A percentile compares a stretch with the other conserved stretches of the same genome.
Conservation (phyloP, 1,140 invertebrate genomes). For the Proales similis region DNA sequence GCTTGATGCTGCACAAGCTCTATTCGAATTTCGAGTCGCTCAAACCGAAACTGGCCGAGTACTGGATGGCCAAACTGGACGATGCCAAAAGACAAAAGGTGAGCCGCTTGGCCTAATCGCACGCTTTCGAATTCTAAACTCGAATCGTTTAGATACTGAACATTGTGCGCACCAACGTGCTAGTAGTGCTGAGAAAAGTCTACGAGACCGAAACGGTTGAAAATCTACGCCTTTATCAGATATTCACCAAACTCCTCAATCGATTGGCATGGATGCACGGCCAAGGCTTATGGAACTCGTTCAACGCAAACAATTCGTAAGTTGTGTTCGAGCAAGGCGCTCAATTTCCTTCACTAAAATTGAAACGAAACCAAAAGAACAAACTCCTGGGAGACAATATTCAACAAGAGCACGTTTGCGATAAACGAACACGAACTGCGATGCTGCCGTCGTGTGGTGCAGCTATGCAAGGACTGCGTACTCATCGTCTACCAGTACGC, state of each 20-base stretch:
- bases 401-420: constrained; percentile 48
- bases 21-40: constrained; percentile 52
- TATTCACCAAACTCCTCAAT: constrained; percentile 50
- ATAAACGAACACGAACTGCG: constrained; percentile 47
- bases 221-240: constrained; percentile 45
- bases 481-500: constrained; percentile 54
- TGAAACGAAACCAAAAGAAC: background rate
- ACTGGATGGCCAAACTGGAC: constrained; percentile 53
- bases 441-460: constrained; percentile 50
- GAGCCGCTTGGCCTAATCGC: background rate
- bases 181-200: constrained; percentile 46
- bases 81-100: constrained; percentile 50
- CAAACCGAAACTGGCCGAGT: constrained; percentile 51
- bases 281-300: constrained; percentile 52
- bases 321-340: background rate
- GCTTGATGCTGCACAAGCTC: constrained; percentile 47
- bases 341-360: constrained; percentile 42
- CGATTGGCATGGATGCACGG: constrained; percentile 51
- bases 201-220: constrained; percentile 44
- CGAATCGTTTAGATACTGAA: constrained; percentile 48
- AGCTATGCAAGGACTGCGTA: constrained; percentile 51
- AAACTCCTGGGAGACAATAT: constrained; percentile 49
- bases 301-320: constrained; percentile 39
- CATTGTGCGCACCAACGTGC: constrained; percentile 50
- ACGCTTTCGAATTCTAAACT: background rate